These are phyloP conservation scores for Periphyllus acericola DNA, from an alignment of 2,888 invertebrate genomes.

Conservation along the genomic window DNA sequence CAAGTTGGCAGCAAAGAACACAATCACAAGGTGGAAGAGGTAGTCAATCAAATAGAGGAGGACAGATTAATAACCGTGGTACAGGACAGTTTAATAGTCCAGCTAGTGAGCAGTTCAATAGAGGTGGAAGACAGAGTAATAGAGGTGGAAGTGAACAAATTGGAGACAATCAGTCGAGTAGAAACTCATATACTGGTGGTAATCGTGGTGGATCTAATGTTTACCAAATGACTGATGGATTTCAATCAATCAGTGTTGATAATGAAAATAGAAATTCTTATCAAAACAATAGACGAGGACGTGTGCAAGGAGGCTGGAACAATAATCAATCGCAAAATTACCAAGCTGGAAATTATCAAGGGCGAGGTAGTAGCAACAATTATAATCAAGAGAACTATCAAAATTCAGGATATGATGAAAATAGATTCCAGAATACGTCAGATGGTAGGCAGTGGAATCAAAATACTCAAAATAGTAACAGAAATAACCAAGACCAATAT, in stretches of 20 bases:
- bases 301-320: slow-evolving; percentile 55
- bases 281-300: slow-evolving; percentile 52
- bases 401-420: slow-evolving; percentile 12
- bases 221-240: slow-evolving; percentile 62
- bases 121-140: slow-evolving; percentile 64
- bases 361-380: not conserved
- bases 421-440: slow-evolving; percentile 34
- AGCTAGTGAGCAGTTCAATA: slow-evolving; percentile 65
- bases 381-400: slow-evolving; percentile 21
- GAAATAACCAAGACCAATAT: slow-evolving; percentile 40
- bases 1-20: slow-evolving; percentile 84
- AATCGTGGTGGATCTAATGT: slow-evolving; percentile 57
- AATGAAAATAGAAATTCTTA: slow-evolving; percentile 34
- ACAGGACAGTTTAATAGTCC: slow-evolving; percentile 64
- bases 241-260: slow-evolving; percentile 63
- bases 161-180: slow-evolving; percentile 66
- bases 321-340: slow-evolving; percentile 28
- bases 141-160: slow-evolving; percentile 66
- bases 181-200: slow-evolving; percentile 52
- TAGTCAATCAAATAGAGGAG: slow-evolving; percentile 68
- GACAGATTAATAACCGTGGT: slow-evolving; percentile 64
- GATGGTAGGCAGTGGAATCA: slow-evolving; percentile 32
- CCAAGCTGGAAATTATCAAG: not conserved
- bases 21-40: slow-evolving; percentile 68
- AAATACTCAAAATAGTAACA: slow-evolving; percentile 7